Evolutionary conservation across 2,797 vertebrate genomes (phyloP).

Genomic region (Diglossa cyanea): DNA sequence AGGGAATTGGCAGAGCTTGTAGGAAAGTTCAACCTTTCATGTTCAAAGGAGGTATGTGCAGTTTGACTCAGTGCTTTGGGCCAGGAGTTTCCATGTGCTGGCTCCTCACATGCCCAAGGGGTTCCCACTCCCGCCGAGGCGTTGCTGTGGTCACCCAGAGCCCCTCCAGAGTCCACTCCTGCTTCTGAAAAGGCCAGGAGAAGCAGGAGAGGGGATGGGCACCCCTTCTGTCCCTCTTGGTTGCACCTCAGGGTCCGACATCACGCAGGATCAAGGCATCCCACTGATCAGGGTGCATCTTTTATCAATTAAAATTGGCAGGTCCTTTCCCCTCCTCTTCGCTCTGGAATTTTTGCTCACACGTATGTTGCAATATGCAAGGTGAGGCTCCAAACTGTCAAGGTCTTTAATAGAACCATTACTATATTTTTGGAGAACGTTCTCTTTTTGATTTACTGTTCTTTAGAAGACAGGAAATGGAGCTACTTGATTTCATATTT

Average conservation of each 20-base stretch:
- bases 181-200: background rate
- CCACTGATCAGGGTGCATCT: background rate
- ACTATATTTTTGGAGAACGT: conserved; percentile 47
- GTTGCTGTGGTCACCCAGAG: background rate
- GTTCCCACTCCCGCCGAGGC: background rate
- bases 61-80: background rate
- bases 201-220: background rate
- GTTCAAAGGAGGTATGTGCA: background rate
- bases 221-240: background rate
- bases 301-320: background rate
- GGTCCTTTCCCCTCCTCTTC: background rate
- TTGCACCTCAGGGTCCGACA: rapidly evolving
- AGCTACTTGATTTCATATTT: conserved; percentile 72
- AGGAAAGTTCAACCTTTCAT: conserved; percentile 45
- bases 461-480: conserved; percentile 71
- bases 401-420: conserved; percentile 56
- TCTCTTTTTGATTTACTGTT: conserved; percentile 61
- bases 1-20: conserved; percentile 11
- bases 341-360: background rate
- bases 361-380: conserved; percentile 39
- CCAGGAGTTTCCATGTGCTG: background rate
- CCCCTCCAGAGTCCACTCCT: background rate
- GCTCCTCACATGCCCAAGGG: background rate
- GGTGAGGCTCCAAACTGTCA: conserved; percentile 67
- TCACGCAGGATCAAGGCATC: rapidly evolving